Percentiles rank a stretch among this genome's conserved stretches.
These are phyloP conservation scores for Myoxocephalus aenaeus DNA, from an alignment of 2,797 vertebrate species.

Conservation along the genomic window DNA sequence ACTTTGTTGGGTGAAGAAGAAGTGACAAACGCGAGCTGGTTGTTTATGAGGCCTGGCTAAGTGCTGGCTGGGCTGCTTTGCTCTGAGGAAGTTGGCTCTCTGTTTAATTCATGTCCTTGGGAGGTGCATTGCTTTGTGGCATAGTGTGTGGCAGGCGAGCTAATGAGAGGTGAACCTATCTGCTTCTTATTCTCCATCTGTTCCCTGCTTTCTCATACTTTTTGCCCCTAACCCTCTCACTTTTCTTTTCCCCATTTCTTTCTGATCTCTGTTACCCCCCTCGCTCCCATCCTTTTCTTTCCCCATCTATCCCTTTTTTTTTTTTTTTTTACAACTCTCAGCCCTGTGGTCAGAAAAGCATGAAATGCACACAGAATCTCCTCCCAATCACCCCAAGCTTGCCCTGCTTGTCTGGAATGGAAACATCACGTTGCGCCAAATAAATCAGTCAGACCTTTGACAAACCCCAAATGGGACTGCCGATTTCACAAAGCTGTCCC, in stretches of 20 bases:
- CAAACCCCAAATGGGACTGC: conserved; percentile 67
- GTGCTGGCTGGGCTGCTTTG: conserved; percentile 76
- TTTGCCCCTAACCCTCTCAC: conserved; percentile 31
- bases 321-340: conserved; percentile 1
- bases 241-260: conserved; percentile 34
- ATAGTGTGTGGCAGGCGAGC: conserved; percentile 71
- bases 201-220: conserved; percentile 32
- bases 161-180: conserved; percentile 75
- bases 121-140: conserved; percentile 69
- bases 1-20: conserved; percentile 84
- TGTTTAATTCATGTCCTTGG: conserved; percentile 84
- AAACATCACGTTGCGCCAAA: conserved; percentile 59
- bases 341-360: conserved; percentile 24
- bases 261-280: conserved; percentile 21
- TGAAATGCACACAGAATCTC: conserved; percentile 18
- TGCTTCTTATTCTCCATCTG: conserved; percentile 67
- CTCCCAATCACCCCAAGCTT: conserved; percentile 2
- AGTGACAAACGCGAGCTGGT: conserved; percentile 81
- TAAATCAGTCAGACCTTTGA: conserved; percentile 76
- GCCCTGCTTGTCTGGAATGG: conserved; percentile 41
- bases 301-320: background rate
- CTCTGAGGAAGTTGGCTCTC: conserved; percentile 71
- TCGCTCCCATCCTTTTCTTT: conserved; percentile 22
- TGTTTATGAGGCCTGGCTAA: conserved; percentile 81
- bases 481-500: conserved; percentile 61